Conservation (phyloP, 1,140 invertebrate genomes). For the Lithobius niger region DNA sequence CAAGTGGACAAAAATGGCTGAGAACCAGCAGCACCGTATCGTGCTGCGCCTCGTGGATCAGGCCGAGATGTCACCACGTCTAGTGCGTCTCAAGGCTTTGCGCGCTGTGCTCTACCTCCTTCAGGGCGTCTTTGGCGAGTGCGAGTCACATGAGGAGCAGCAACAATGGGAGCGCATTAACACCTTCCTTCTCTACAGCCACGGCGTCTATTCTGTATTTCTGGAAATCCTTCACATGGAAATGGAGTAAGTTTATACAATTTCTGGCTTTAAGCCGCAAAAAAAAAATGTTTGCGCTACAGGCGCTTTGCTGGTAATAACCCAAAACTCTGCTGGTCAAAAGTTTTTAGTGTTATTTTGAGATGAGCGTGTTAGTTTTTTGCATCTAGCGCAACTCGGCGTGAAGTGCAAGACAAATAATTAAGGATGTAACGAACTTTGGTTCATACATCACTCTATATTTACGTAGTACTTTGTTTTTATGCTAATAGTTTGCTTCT, state of each 20-base stretch:
- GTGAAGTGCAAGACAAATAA: too few relatives aligned
- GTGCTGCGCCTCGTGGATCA: constrained; percentile 76
- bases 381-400: too few relatives aligned
- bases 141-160: constrained; percentile 79
- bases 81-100: constrained; percentile 66
- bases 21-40: constrained; percentile 50
- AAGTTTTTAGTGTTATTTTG: too few relatives aligned
- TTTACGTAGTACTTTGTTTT: too few relatives aligned
- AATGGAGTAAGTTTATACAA: constrained; percentile 80
- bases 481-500: too few relatives aligned
- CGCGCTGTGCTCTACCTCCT: constrained; percentile 80
- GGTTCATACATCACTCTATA: too few relatives aligned
- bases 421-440: too few relatives aligned
- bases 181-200: constrained; percentile 66
- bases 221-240: constrained; percentile 87
- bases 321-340: not conserved
- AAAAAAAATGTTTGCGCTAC: too few relatives aligned
- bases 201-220: constrained; percentile 76
- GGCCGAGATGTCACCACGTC: constrained; percentile 68
- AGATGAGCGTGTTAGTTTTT: too few relatives aligned
- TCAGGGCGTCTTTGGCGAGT: constrained; percentile 83
- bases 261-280: too few relatives aligned
- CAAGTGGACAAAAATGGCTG: constrained; percentile 62
- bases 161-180: constrained; percentile 64
- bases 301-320: not conserved